These are phyloP conservation scores for Mastigias papua DNA, from an alignment of 30 jellyfish, hydroid and myxozoan genomes.

Conservation along the genomic window DNA sequence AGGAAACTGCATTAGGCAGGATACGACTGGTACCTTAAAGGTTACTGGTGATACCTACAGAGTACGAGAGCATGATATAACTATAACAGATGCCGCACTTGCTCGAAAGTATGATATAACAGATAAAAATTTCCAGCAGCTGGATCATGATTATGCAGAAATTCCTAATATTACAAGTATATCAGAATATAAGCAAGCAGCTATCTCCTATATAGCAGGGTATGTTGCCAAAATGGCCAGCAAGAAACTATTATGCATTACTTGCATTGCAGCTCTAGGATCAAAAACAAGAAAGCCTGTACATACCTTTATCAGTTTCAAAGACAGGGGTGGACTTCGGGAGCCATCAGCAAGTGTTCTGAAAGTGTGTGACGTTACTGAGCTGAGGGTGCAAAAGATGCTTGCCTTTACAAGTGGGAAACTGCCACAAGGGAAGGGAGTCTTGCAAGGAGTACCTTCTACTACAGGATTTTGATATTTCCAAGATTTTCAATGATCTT, in stretches of 20 bases:
- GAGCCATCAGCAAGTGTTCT: constrained; percentile 69
- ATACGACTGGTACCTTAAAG: constrained; percentile 35
- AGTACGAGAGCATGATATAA: not conserved
- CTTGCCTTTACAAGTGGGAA: constrained; percentile 57
- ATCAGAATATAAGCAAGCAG: constrained; percentile 64
- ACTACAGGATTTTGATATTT: constrained; percentile 35
- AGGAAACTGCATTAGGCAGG: constrained; percentile 69
- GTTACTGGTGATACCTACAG: constrained; percentile 54
- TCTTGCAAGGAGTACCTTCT: constrained; percentile 45
- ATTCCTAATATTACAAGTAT: constrained; percentile 42
- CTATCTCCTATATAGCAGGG: constrained; percentile 75
- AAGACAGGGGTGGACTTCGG: constrained; percentile 79
- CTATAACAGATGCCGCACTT: constrained; percentile 47
- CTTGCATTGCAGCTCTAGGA: constrained; percentile 51
- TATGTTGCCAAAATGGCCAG: constrained; percentile 50
- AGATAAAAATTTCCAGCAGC: not conserved
- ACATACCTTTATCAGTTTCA: constrained; percentile 33
- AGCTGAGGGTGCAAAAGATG: constrained; percentile 58
- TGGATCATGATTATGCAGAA: constrained; percentile 46
- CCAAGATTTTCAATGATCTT: constrained; percentile 39
- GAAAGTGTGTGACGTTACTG: constrained; percentile 66
- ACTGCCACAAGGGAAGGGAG: constrained; percentile 63
- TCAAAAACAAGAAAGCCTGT: not conserved
- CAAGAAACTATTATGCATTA: constrained; percentile 17
- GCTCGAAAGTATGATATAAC: constrained; percentile 35